Conservation (phyloP, 92 coral and sea anemone genomes). For the Isaurus tuberculatus region DNA sequence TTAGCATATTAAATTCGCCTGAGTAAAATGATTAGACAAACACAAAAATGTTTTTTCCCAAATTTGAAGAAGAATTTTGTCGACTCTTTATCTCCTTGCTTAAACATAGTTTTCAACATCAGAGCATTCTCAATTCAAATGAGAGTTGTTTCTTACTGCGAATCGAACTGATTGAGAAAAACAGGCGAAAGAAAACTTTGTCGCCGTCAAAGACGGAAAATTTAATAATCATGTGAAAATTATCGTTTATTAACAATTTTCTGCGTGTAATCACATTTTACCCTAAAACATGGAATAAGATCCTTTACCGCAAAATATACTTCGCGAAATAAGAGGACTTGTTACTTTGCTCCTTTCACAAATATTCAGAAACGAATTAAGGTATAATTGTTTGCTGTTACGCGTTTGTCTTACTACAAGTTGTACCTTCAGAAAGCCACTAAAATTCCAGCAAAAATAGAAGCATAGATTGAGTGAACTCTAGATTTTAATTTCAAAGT, state of each 20-base stretch:
- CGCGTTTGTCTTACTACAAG: no score
- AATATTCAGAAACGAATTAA: background rate
- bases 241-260: background rate
- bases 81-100: background rate
- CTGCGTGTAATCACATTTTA: background rate
- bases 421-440: no score
- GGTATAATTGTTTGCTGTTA: no score
- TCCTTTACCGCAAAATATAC: background rate
- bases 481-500: no score
- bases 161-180: background rate
- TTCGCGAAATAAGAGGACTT: background rate
- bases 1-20: conserved; percentile 27
- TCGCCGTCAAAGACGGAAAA: background rate
- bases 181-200: background rate
- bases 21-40: background rate
- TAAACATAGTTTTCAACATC: background rate
- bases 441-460: no score
- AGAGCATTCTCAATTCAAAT: background rate
- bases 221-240: background rate
- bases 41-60: background rate
- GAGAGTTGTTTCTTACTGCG: background rate
- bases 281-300: background rate
- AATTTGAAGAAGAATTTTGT: background rate
- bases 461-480: no score
- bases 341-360: background rate